Percentiles rank a stretch among this genome's conserved stretches.
Evolutionary conservation across 2,797 vertebrate genomes (phyloP).

Genomic region (Aldrovandia affinis): DNA sequence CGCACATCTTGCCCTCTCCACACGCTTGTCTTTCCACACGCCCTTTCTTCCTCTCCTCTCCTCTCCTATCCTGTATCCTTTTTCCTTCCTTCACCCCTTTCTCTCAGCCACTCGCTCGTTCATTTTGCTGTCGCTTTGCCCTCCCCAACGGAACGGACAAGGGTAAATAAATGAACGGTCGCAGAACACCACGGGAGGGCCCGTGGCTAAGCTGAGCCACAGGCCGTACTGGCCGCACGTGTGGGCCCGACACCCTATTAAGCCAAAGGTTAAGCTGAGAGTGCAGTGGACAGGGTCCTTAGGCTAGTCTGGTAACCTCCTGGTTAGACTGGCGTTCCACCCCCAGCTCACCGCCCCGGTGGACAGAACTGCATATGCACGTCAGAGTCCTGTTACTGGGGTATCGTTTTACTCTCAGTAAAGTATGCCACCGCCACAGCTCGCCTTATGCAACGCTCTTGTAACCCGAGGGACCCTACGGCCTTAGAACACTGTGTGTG

Average conservation of each 20-base stretch:
- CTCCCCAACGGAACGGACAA: not conserved
- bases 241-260: no score
- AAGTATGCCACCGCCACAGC: not conserved
- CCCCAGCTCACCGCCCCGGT: not conserved
- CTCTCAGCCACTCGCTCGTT: conserved; percentile 11
- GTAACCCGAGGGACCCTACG: no score
- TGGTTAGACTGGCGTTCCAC: not conserved
- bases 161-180: not conserved
- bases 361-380: no score
- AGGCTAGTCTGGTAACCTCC: not conserved
- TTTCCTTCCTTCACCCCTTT: not conserved
- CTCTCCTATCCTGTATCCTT: not conserved
- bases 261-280: no score
- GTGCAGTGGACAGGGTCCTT: not conserved
- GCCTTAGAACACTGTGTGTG: not conserved
- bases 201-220: not conserved
- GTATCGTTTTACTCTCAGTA: not conserved
- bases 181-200: not conserved
- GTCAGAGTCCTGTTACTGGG: not conserved
- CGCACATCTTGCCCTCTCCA: conserved; percentile 30
- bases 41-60: conserved; percentile 11
- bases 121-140: not conserved
- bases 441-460: not conserved
- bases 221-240: no score
- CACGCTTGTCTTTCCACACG: conserved; percentile 20